Evolutionary conservation across 2,797 vertebrate species (phyloP), one percentile per base, ranked within the genome.

Genomic region (Spondyliosoma cantharus): DNA sequence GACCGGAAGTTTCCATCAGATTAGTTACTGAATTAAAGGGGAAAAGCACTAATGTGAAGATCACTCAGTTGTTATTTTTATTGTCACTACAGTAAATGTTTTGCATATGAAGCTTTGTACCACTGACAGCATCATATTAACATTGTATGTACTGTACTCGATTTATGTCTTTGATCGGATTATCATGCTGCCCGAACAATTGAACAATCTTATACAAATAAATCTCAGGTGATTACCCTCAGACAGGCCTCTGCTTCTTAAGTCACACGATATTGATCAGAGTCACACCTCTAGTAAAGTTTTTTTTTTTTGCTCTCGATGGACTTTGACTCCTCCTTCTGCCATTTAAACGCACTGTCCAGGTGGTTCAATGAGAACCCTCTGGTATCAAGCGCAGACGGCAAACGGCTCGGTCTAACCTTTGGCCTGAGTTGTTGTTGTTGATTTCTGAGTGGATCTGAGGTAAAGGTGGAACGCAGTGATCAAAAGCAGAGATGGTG

Each of bases 401-500:
- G 3, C 11, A 2, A 22, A 4, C 45, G 15, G n/a, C 20, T 78
- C 2, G 24, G 19, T 57, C 1, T 15, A 37, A 61, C 45, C 53
- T 79, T 53, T 66, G 37, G 15, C 3, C 61, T 17, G 16, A 57
- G n/a, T 16, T 46, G 45, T 46, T 46, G 45, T 46, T 25, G 22
- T 24, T 22, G 29, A 17, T 58, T 37, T 59, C 32, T 13, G 29
- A 70, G 52, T 15, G 17, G 0, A 73, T 63, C 42, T 71, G 2
- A 74, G 77, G 62, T 77, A 11, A 82, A 91, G 60, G 68, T 69
- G 43, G n/a, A 70, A 24, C 3, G 7, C 8, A 2, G 19, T 71
- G 65, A 78, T 87, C 78, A 74, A 25, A 76, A 52, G 7, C n/a
- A 50, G 27, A 12, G 54, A 27, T 65, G 62, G 29, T 69, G 59